phyloP scores from a whole-genome alignment of 2,797 vertebrate species.

The Limnodromus scolopaceus region DNA sequence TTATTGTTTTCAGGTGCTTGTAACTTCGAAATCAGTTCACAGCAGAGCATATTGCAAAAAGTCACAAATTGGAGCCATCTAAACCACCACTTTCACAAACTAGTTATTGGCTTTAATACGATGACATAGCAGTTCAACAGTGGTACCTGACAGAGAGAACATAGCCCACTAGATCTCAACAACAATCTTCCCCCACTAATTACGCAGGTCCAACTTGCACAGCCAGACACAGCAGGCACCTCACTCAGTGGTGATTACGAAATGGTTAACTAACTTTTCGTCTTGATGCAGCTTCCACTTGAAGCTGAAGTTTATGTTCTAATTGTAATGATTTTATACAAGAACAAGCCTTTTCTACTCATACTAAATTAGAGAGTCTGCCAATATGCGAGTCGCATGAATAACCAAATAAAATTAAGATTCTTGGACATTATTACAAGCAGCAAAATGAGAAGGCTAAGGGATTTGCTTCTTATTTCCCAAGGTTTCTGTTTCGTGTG shows the following conservation, averaged over 20 bases:
- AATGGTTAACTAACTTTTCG: neutral
- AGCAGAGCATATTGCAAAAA: neutral
- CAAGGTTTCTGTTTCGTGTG: neutral
- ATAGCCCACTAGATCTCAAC: neutral
- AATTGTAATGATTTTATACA: neutral
- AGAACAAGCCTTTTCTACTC: neutral
- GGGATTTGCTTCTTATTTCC: neutral
- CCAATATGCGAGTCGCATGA: fast-evolving
- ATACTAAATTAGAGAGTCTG: neutral
- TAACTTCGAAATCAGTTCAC: neutral
- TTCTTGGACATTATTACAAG: neutral
- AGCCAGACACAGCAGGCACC: neutral
- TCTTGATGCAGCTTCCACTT: neutral
- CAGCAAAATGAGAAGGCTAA: neutral
- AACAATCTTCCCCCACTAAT: neutral
- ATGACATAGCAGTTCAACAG: neutral
- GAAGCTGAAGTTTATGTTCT: neutral
- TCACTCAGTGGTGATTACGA: too few relatives aligned
- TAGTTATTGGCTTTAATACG: neutral
- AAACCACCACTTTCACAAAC: neutral
- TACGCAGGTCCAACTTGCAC: neutral
- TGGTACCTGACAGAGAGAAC: neutral
- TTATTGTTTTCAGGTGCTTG: neutral
- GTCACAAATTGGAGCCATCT: neutral
- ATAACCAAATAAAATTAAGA: neutral